A percentile compares a stretch with the other conserved stretches of the same genome.
These are phyloP conservation scores for Nemotelus nigrinus DNA, from an alignment of 2,888 invertebrate genomes.

Conservation along the genomic window DNA sequence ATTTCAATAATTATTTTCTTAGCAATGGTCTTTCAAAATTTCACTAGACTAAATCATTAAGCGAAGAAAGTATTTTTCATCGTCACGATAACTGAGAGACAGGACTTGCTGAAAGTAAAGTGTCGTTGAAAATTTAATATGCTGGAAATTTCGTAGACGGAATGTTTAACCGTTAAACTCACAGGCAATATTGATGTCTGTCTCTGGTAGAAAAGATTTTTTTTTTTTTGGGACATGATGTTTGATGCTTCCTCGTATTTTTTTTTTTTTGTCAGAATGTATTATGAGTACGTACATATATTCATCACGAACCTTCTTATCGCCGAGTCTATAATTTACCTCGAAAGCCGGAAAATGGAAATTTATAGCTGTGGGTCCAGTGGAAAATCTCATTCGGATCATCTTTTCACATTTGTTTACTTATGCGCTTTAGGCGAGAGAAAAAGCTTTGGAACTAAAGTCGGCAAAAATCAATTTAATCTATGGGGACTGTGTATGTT, in stretches of 20 bases:
- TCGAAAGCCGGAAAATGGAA: conserved; percentile 45
- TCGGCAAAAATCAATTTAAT: no score
- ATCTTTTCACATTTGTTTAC: not conserved
- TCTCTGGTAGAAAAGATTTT: conserved; percentile 16
- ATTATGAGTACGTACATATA: conserved; percentile 11
- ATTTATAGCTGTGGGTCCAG: conserved; percentile 44
- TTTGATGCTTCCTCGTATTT: not conserved
- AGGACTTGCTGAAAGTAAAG: conserved; percentile 26
- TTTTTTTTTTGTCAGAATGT: not conserved
- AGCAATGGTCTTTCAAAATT: no score
- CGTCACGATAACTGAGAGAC: conserved; percentile 20
- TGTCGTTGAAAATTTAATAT: conserved; percentile 37
- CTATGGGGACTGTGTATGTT: no score
- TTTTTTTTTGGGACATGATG: conserved; percentile 13
- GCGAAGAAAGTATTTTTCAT: conserved; percentile 10
- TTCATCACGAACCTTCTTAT: conserved; percentile 46
- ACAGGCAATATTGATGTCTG: not conserved
- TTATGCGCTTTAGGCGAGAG: not conserved
- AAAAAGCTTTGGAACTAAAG: not conserved
- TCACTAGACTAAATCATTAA: no score
- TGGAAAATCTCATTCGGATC: conserved; percentile 36
- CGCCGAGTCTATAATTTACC: conserved; percentile 48
- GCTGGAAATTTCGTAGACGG: conserved; percentile 26
- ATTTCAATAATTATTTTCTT: no score
- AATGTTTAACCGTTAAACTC: not conserved